Base-by-base conservation (phyloP, 1,140 invertebrate genomes). In the Drosophila kepulauana region DNA sequence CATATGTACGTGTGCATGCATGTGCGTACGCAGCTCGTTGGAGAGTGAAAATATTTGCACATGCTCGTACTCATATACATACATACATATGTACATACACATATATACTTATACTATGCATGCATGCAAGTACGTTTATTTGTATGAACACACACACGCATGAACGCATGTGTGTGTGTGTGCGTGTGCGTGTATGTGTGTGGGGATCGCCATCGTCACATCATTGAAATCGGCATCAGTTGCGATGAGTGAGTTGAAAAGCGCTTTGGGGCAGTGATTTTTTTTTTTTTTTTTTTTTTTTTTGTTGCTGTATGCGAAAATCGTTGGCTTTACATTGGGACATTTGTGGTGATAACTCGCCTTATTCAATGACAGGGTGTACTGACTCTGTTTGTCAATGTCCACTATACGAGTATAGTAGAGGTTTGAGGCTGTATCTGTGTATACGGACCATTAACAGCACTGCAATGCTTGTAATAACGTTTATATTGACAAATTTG, bases 401-500 rank as follows among this genome's bases (percentile, higher is more conserved):
- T 10, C 16, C 3, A 38, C 25, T 33, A 5, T 5, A 45, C 30
- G 30, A 38, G 35, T 38, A 38, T 38, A 11, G 20, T 38, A 10
- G 7, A 1, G 8, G 13, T 56, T 11, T 59, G 57, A 48, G 15
- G 28, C n/a, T 66, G 49, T 69, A 63, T 74, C 13, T 58, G 57
- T 61, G 43, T 70, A 63, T 69, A 86, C 61, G 58, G 59, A 65
- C 82, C 82, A 87, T 82, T 86, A 81, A 86, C 75, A 66, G 78
- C 56, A 69, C 65, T 72, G 72, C 67, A 51, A 69, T 66, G 82
- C 82, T 81, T 86, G 82, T 81, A 82, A 86, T 87, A 87, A 87
- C 79, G 75, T 87, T 87, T 87, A 82, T 76, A 82, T 86, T 86
- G 82, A 82, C 79, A 86, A 86, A 86, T 87, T 86, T 79, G 67